Evolutionary conservation across 2,113 vertebrate genomes (phyloP).

Genomic region (Octodon degus): DNA sequence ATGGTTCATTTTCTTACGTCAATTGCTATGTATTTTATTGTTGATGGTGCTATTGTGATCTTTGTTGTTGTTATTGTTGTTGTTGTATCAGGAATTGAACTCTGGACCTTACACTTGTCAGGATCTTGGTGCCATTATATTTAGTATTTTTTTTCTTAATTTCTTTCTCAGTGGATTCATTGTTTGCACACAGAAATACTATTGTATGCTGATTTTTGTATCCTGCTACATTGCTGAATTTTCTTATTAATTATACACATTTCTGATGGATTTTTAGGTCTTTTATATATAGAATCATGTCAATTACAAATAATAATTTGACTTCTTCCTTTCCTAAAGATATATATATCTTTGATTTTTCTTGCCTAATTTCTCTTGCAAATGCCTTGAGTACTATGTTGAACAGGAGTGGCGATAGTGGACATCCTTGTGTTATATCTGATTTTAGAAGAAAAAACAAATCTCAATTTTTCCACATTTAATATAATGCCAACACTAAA

Average conservation of each 20-base stretch:
- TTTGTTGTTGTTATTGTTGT: too few species aligned
- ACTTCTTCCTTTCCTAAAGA: neutral
- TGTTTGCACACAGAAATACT: neutral
- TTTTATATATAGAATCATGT: neutral
- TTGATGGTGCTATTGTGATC: neutral
- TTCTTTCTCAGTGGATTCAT: neutral
- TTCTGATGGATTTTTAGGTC: neutral
- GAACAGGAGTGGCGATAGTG: neutral
- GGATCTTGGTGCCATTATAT: too few species aligned
- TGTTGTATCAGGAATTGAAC: too few species aligned
- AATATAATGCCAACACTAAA: neutral
- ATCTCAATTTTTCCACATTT: neutral
- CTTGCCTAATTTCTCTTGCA: neutral
- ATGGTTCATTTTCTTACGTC: neutral
- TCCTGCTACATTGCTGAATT: neutral
- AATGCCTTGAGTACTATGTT: neutral
- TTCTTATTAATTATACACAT: neutral
- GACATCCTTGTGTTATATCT: neutral
- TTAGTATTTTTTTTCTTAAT: neutral
- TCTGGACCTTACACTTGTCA: too few species aligned
- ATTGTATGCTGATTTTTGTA: neutral
- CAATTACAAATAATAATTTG: neutral
- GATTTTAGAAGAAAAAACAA: neutral
- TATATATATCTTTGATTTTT: neutral
- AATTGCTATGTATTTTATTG: neutral